phyloP scores from a whole-genome alignment of 35 echinoderm and acorn worm genomes.

The Heliocidaris erythrogramma region DNA sequence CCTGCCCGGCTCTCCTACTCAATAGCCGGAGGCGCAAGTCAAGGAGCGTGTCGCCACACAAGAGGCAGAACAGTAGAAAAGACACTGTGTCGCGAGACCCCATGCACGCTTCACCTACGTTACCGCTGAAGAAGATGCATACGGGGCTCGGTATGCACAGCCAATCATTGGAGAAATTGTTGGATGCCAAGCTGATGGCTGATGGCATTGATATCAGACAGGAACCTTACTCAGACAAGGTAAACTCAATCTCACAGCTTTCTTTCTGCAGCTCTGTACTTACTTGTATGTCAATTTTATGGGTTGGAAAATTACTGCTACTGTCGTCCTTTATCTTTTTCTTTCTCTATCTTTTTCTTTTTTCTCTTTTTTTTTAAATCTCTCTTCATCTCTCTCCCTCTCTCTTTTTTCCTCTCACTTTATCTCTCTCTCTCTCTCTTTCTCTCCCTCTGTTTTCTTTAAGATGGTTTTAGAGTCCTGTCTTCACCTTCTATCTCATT shows the following conservation, averaged over 20 bases:
- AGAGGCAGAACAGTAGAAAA: slow-evolving; percentile 57
- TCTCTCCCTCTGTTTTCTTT: too few species aligned
- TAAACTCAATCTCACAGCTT: slow-evolving; percentile 32
- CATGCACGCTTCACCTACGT: slow-evolving; percentile 73
- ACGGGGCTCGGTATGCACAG: slow-evolving; percentile 48
- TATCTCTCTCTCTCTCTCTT: too few species aligned
- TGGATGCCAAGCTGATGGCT: slow-evolving; percentile 73
- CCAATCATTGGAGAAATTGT: slow-evolving; percentile 59
- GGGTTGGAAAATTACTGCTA: too few species aligned
- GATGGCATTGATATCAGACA: slow-evolving; percentile 84
- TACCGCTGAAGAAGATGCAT: slow-evolving; percentile 57
- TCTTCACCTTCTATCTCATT: too few species aligned
- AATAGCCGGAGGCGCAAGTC: slow-evolving; percentile 75
- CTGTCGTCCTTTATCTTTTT: too few species aligned
- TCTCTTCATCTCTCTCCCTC: too few species aligned
- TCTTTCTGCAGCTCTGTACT: background rate
- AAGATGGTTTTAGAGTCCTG: too few species aligned
- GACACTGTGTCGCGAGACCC: slow-evolving; percentile 52
- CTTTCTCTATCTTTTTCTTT: too few species aligned
- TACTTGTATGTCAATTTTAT: too few species aligned
- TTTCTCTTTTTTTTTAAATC: too few species aligned
- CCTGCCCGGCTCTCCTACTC: slow-evolving; percentile 43
- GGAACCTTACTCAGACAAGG: slow-evolving; percentile 95
- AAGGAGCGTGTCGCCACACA: slow-evolving; percentile 84
- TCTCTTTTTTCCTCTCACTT: too few species aligned